Conservation (phyloP, 1,140 invertebrate species). For the Papilio helenus region DNA sequence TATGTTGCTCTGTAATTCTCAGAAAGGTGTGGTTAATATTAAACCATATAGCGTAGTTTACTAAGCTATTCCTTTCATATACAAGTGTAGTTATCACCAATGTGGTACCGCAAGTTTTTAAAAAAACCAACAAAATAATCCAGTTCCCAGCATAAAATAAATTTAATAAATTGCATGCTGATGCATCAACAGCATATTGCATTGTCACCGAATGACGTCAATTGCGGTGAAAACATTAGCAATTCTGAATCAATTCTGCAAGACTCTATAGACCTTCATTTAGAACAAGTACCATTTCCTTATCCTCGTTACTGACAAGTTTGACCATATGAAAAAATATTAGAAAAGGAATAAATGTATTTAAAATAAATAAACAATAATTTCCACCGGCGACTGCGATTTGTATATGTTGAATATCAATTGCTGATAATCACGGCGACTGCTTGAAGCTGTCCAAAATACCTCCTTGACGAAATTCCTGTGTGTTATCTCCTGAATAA, state of each 20-base stretch:
- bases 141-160: background rate
- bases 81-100: no score
- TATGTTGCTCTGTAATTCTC: background rate
- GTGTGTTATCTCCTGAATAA: no score
- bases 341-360: no score
- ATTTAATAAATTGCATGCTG: background rate
- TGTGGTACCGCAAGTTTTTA: background rate
- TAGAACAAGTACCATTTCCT: background rate
- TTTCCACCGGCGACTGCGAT: no score
- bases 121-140: background rate
- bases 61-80: background rate
- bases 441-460: no score
- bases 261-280: background rate
- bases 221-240: conserved; percentile 5
- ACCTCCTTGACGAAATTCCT: no score
- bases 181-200: background rate
- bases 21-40: background rate
- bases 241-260: background rate
- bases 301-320: background rate
- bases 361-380: no score
- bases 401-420: no score
- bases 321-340: background rate
- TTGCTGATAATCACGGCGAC: no score
- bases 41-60: background rate
- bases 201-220: conserved; percentile 8